Base-by-base conservation (phyloP, 2,797 vertebrate species). In the Sebastes alutus region DNA sequence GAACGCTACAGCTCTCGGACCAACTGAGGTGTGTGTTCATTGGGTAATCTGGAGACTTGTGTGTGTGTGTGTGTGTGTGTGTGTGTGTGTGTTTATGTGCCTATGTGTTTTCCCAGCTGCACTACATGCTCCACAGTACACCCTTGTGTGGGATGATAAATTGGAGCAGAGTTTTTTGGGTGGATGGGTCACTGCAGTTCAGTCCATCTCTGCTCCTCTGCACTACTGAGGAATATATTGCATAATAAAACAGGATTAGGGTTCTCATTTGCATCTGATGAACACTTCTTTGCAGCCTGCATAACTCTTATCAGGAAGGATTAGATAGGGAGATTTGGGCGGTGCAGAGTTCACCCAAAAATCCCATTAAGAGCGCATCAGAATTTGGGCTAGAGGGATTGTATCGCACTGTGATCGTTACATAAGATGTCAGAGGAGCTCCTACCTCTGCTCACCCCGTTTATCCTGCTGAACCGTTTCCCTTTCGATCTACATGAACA, bases 31-130 rank as follows among this genome's bases (percentile, higher is more conserved):
- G 88, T 87, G 84, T 79, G 84, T 78, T 90, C 82, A 63, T 20
- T 72, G 77, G 77, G 77, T 82, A 84, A 86, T 75, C 77, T 78
- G 66, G 77, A 84, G 35, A 77, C 61, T 16, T 52, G 65, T 77
- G 80, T 63, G 32, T 72, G 72, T 62, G 59, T 63, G 80, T 63
- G 38, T 75, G 69, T 63, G 38, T 75, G 69, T 62, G 25, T 79
- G 69, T 75, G 38, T 75, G 69, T 63, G 38, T 75, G 69, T 62
- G 25, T 79, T 55, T 82, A n/a, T 71, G 56, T 82, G 72, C 27
- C 52, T 42, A 35, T 65, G 68, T 89, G 70, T 92, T 94, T 89
- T 90, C 88, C 79, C 92, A 92, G 91, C 90, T 89, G 89, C 69
- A 74, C 66, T 62, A 38, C 77, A 73, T 66, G 55, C 86, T 83